Percentiles rank a stretch among this genome's conserved stretches.
phyloP scores from a whole-genome alignment of 2,113 vertebrate genomes.

The Coptodon rendalli region DNA sequence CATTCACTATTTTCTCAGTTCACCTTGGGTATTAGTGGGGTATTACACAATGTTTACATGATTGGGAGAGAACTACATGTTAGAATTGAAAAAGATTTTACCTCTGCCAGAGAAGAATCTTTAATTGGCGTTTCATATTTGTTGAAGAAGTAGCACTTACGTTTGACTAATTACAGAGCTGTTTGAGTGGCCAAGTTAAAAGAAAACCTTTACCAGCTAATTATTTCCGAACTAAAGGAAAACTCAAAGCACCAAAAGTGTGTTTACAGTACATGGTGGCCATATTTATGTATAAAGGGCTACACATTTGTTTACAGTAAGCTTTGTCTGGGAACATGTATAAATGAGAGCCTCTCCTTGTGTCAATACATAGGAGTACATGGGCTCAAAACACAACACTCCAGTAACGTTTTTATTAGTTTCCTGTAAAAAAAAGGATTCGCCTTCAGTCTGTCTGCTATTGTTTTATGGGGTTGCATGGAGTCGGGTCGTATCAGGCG shows the following conservation, averaged over 20 bases:
- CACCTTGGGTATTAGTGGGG: background rate
- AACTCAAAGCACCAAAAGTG: background rate
- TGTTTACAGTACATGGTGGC: slow-evolving; percentile 16
- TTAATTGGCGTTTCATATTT: background rate
- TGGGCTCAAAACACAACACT: background rate
- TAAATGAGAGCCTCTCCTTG: slow-evolving; percentile 8
- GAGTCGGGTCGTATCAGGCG: slow-evolving; percentile 29
- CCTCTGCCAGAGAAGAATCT: background rate
- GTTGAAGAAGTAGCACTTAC: background rate
- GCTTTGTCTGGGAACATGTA: slow-evolving; percentile 1
- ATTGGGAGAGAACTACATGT: background rate
- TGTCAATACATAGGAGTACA: slow-evolving; percentile 6
- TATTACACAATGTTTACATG: background rate
- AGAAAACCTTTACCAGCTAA: background rate
- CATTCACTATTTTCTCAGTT: background rate
- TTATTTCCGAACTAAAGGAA: background rate
- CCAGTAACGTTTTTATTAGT: background rate
- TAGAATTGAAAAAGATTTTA: background rate
- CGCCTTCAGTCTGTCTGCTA: background rate
- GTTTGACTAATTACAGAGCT: background rate
- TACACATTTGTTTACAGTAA: slow-evolving; percentile 42
- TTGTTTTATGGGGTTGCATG: slow-evolving; percentile 2
- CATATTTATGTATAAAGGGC: background rate
- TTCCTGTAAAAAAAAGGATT: background rate
- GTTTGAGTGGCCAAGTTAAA: background rate